A percentile compares a stretch with the other conserved stretches of the same genome.
These are phyloP conservation scores for Microplitis mediator DNA, from an alignment of 1,140 invertebrate genomes.

Conservation along the genomic window DNA sequence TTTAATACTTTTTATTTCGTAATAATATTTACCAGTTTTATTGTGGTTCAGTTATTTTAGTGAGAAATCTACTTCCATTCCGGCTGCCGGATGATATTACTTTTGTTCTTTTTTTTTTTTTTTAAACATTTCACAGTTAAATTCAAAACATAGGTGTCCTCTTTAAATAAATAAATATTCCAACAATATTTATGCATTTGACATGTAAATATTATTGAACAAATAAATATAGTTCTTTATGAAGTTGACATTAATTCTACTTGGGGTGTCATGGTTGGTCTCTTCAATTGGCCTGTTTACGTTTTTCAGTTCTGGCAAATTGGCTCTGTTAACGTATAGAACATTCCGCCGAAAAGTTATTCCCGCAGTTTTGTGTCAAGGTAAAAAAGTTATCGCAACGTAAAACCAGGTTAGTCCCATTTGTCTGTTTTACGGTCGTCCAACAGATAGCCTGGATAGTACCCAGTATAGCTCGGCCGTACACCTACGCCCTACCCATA, in stretches of 20 bases:
- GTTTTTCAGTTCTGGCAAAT: constrained; percentile 14
- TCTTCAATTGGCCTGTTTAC: constrained; percentile 3
- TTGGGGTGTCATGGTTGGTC: neutral
- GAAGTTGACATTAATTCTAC: neutral
- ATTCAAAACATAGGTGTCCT: too few species aligned
- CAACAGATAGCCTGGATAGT: constrained; percentile 9
- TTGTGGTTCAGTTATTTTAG: too few species aligned
- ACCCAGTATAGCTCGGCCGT: neutral
- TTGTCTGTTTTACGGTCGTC: constrained; percentile 31
- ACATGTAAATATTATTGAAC: too few species aligned
- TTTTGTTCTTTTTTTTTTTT: too few species aligned
- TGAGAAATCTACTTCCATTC: too few species aligned
- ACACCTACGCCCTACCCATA: constrained; percentile 20
- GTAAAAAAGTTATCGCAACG: constrained; percentile 32
- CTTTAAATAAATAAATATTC: too few species aligned
- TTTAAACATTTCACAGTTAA: too few species aligned
- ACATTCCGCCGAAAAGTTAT: constrained; percentile 20
- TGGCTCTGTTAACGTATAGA: constrained; percentile 23
- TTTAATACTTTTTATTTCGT: too few species aligned
- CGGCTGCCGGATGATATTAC: too few species aligned
- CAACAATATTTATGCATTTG: too few species aligned
- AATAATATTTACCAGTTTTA: too few species aligned
- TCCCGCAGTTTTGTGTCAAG: constrained; percentile 4
- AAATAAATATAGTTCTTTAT: neutral
- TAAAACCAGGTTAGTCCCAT: constrained; percentile 32